Percentiles rank a stretch among this genome's conserved stretches.
phyloP scores from a whole-genome alignment of 2,113 vertebrate genomes.

The Cyphomyrus discorhynchus region DNA sequence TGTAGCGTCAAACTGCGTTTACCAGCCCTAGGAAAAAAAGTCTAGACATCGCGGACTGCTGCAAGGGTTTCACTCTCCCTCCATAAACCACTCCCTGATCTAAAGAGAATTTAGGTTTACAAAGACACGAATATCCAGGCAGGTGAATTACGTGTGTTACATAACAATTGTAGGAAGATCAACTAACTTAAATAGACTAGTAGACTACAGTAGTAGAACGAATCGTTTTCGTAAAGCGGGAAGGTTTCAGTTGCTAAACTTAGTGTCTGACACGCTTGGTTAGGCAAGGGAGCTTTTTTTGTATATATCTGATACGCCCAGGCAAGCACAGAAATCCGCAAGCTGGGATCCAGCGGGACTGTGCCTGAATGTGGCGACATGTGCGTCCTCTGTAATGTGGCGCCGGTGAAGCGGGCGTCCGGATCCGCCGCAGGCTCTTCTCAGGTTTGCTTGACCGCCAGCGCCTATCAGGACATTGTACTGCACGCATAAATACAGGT shows the following conservation, averaged over 20 bases:
- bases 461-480: background rate
- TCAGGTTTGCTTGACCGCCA: background rate
- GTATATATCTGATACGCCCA: background rate
- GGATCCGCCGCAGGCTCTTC: background rate
- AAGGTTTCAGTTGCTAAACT: background rate
- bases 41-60: background rate
- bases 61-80: background rate
- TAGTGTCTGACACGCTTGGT: background rate
- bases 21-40: background rate
- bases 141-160: background rate
- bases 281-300: background rate
- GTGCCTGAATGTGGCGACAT: background rate
- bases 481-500: background rate
- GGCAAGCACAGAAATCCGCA: background rate
- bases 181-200: background rate
- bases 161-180: background rate
- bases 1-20: background rate
- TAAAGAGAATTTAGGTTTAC: background rate
- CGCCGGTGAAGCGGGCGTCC: background rate
- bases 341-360: background rate
- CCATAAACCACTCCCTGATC: background rate
- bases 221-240: background rate
- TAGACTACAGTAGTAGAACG: background rate
- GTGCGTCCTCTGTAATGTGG: background rate
- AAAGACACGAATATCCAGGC: background rate